phyloP scores from a whole-genome alignment of 2,888 invertebrate genomes.

The Melipona beecheii region DNA sequence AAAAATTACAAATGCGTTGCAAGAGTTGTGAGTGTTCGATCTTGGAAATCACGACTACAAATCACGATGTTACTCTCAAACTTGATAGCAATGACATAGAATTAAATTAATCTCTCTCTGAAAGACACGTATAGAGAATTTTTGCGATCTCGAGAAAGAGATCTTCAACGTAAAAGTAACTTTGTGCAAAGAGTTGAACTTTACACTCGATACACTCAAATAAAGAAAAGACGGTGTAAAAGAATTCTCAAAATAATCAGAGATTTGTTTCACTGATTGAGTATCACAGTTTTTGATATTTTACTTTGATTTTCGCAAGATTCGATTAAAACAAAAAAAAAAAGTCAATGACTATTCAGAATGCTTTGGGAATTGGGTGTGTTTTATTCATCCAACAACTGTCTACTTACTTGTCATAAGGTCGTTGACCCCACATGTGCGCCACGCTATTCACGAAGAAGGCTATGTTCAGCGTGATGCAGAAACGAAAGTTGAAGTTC shows the following conservation, averaged over 20 bases:
- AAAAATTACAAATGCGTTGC: neutral
- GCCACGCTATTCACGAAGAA: conserved; percentile 98
- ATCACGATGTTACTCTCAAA: neutral
- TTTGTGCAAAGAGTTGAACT: neutral
- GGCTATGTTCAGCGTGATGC: conserved; percentile 94
- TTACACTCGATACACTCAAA: neutral
- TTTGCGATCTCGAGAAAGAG: neutral
- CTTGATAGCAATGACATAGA: neutral
- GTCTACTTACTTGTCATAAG: conserved; percentile 91
- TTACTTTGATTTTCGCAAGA: too few relatives aligned
- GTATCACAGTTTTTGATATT: too few relatives aligned
- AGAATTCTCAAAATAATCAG: neutral
- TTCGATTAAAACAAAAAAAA: too few relatives aligned
- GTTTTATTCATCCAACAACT: neutral
- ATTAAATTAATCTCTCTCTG: neutral
- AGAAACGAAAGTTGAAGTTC: conserved; percentile 93
- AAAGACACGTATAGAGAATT: neutral
- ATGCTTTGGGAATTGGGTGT: too few relatives aligned
- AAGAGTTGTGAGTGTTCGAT: too few relatives aligned
- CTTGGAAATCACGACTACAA: neutral
- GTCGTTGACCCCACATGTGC: conserved; percentile 96
- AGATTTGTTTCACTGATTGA: neutral
- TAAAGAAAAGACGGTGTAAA: neutral
- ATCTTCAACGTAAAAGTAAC: neutral
- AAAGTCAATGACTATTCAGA: too few relatives aligned